These are phyloP conservation scores for Hemistola chrysoprasaria DNA, from an alignment of 2,888 invertebrate genomes.

Conservation along the genomic window DNA sequence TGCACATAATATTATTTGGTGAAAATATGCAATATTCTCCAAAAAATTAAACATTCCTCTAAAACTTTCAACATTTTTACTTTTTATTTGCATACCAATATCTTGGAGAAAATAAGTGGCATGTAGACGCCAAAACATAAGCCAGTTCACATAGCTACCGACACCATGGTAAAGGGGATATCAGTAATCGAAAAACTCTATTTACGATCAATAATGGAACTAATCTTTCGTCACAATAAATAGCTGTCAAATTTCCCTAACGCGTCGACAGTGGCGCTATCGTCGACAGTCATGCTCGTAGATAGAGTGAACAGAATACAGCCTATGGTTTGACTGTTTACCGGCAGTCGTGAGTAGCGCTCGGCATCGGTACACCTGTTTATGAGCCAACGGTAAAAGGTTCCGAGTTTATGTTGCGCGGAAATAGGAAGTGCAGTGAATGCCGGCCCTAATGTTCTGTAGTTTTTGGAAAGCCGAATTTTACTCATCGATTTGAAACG, in stretches of 20 bases:
- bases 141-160: slow-evolving; percentile 1
- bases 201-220: no score
- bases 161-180: slow-evolving; percentile 10
- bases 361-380: slow-evolving; percentile 47
- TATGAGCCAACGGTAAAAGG: slow-evolving; percentile 6
- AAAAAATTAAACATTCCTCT: neutral
- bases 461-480: slow-evolving; percentile 46
- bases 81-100: slow-evolving; percentile 4
- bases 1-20: no score
- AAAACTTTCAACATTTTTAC: slow-evolving; percentile 8
- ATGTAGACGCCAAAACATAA: slow-evolving; percentile 4
- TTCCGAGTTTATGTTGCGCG: slow-evolving; percentile 30
- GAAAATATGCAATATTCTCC: no score
- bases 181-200: slow-evolving; percentile 10
- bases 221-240: no score
- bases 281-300: no score
- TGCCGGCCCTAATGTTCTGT: slow-evolving; percentile 45
- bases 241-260: no score
- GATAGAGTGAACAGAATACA: no score
- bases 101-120: slow-evolving; percentile 4
- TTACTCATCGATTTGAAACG: slow-evolving; percentile 29
- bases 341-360: slow-evolving; percentile 43
- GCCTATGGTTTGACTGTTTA: slow-evolving; percentile 6
- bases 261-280: no score
- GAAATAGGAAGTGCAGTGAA: slow-evolving; percentile 72